Evolutionary conservation across 2,888 invertebrate genomes (phyloP).

Genomic region (Andrena chrysosceles): DNA sequence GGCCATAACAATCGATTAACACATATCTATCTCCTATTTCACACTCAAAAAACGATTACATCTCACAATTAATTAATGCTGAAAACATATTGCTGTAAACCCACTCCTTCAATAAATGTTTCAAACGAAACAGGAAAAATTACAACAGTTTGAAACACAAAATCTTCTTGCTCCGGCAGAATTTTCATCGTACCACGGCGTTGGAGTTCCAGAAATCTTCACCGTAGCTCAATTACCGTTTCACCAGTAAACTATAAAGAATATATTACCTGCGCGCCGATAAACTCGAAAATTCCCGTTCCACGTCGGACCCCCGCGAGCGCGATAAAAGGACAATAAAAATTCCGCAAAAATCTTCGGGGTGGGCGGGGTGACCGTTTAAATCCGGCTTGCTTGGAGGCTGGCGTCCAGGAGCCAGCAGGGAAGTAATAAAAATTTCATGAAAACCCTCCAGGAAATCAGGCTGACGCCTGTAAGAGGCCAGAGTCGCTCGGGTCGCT

Average conservation of each 20-base stretch:
- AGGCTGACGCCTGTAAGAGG: constrained; percentile 17
- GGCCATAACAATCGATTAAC: background rate
- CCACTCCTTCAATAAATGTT: too few relatives aligned
- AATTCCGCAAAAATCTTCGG: constrained; percentile 34
- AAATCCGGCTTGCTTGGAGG: constrained; percentile 7
- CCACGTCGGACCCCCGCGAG: background rate
- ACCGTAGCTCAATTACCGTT: constrained; percentile 29
- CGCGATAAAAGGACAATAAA: constrained; percentile 32
- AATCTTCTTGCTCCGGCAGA: background rate
- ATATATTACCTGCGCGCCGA: constrained; percentile 25
- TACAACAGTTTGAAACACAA: background rate
- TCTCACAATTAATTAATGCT: too few relatives aligned
- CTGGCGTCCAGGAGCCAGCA: constrained; percentile 1
- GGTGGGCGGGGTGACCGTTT: constrained; percentile 25
- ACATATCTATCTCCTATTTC: background rate
- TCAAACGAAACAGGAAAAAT: background rate
- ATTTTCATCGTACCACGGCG: background rate
- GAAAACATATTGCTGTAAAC: too few relatives aligned
- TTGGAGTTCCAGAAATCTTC: constrained; percentile 7
- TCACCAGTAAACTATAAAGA: constrained; percentile 26
- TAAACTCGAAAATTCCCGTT: constrained; percentile 38
- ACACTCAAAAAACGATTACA: too few relatives aligned
- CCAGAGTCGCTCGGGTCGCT: too few relatives aligned
- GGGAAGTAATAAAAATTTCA: constrained; percentile 21
- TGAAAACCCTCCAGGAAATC: constrained; percentile 17